Conservation (phyloP, 2,888 invertebrate species). For the Drosophila tripunctata region DNA sequence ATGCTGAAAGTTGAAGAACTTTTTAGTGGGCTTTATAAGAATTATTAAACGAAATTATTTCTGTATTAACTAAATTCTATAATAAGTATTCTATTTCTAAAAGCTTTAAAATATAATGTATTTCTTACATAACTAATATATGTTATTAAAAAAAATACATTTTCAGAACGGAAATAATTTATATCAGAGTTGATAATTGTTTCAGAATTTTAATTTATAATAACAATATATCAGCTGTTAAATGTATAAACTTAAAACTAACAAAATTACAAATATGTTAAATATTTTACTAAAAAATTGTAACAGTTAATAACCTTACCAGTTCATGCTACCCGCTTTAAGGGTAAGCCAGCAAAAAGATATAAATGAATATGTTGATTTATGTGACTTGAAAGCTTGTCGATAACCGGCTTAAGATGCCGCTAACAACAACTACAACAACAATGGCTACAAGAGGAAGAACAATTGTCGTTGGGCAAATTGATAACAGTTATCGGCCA, state of each 20-base stretch:
- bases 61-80: no score
- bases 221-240: not conserved
- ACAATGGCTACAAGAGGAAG: not conserved
- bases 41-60: no score
- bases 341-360: slow-evolving; percentile 11
- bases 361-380: slow-evolving; percentile 64
- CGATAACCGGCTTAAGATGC: slow-evolving; percentile 68
- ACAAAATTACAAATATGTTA: not conserved
- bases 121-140: no score
- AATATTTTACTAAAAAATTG: not conserved
- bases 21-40: no score
- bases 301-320: not conserved
- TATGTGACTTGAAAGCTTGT: slow-evolving; percentile 59
- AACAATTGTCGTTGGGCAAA: slow-evolving; percentile 35
- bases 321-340: not conserved
- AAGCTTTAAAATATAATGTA: no score
- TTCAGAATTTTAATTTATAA: no score
- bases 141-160: no score
- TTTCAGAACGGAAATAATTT: no score
- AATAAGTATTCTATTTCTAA: no score
- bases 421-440: slow-evolving; percentile 2
- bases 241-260: not conserved
- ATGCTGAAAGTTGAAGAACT: no score
- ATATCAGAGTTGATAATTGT: no score
- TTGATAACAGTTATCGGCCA: slow-evolving; percentile 35